A percentile compares a stretch with the other conserved stretches of the same genome.
These are phyloP conservation scores for Aphelenchoides avenae DNA, from an alignment of 1,140 invertebrate species.

Conservation along the genomic window DNA sequence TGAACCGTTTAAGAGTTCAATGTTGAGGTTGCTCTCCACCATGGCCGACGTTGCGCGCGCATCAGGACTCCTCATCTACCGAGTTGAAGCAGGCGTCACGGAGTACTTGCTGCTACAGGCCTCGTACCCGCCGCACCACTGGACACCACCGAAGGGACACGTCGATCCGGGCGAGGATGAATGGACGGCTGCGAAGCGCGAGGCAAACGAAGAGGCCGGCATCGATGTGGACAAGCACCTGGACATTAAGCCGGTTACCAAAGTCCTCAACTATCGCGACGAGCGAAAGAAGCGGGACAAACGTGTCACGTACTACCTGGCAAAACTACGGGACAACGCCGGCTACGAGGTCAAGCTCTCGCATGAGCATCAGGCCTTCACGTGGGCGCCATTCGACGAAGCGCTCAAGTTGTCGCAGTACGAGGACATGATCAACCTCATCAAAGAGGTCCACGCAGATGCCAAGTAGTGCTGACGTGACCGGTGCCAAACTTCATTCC, in stretches of 20 bases:
- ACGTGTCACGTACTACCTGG: slow-evolving; percentile 78
- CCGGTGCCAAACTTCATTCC: too few species aligned
- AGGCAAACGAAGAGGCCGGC: slow-evolving; percentile 82
- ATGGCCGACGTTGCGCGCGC: too few species aligned
- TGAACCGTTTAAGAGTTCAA: too few species aligned
- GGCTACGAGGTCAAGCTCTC: slow-evolving; percentile 70
- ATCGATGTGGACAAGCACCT: slow-evolving; percentile 61
- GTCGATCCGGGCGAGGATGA: slow-evolving; percentile 78
- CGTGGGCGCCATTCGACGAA: slow-evolving; percentile 71
- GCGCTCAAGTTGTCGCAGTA: slow-evolving; percentile 69
- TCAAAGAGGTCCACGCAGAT: slow-evolving; percentile 65
- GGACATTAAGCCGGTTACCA: slow-evolving; percentile 56
- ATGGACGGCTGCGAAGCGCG: slow-evolving; percentile 75
- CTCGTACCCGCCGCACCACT: slow-evolving; percentile 62
- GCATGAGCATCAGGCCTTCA: slow-evolving; percentile 74
- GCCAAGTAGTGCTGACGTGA: too few species aligned
- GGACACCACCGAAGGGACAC: slow-evolving; percentile 68
- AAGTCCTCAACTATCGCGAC: slow-evolving; percentile 63
- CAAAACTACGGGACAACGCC: slow-evolving; percentile 72
- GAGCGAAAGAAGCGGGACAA: slow-evolving; percentile 74
- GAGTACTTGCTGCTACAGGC: slow-evolving; percentile 63
- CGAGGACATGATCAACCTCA: slow-evolving; percentile 69
- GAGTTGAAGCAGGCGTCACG: slow-evolving; percentile 45
- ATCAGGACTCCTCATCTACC: slow-evolving; percentile 63
- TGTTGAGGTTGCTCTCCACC: too few species aligned